Conservation (phyloP, 2,888 invertebrate genomes). For the Nomada goodeniana region DNA sequence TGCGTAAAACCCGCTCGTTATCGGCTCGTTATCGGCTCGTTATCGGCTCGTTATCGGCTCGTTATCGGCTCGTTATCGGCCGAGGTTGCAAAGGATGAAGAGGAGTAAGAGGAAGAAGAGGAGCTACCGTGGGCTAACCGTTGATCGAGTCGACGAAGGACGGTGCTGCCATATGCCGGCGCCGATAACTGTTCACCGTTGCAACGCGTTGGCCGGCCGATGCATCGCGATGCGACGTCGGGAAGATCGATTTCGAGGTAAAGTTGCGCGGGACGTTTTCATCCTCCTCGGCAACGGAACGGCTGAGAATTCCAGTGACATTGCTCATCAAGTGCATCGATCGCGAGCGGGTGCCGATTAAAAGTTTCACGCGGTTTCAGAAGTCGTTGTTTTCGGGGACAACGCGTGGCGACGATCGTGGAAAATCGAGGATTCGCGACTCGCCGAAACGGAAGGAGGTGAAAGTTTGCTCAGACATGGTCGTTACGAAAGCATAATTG, state of each 20-base stretch:
- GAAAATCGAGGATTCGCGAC: too few species aligned
- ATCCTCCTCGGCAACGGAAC: too few species aligned
- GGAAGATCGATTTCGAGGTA: slow-evolving; percentile 71
- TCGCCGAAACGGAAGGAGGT: slow-evolving; percentile 27
- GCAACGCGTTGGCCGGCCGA: slow-evolving; percentile 1
- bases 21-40: slow-evolving; percentile 68
- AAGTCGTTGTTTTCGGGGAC: too few species aligned
- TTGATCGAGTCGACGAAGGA: slow-evolving; percentile 32
- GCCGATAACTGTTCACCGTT: slow-evolving; percentile 72
- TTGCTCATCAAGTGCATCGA: too few species aligned
- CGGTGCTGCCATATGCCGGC: slow-evolving; percentile 58
- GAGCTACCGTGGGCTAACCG: background rate
- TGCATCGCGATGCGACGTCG: slow-evolving; percentile 58
- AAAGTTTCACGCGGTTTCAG: too few species aligned
- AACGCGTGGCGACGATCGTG: too few species aligned
- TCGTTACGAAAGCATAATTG: slow-evolving; percentile 67
- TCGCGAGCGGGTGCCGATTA: too few species aligned
- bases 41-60: slow-evolving; percentile 68
- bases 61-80: slow-evolving; percentile 69
- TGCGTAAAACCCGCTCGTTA: slow-evolving; percentile 73
- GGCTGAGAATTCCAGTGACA: too few species aligned
- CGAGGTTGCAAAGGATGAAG: slow-evolving; percentile 30
- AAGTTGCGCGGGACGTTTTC: too few species aligned
- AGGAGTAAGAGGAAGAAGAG: background rate
- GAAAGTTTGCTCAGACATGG: slow-evolving; percentile 60